phyloP scores from a whole-genome alignment of 2,797 vertebrate genomes.

The Oryzias dopingdopingensis region DNA sequence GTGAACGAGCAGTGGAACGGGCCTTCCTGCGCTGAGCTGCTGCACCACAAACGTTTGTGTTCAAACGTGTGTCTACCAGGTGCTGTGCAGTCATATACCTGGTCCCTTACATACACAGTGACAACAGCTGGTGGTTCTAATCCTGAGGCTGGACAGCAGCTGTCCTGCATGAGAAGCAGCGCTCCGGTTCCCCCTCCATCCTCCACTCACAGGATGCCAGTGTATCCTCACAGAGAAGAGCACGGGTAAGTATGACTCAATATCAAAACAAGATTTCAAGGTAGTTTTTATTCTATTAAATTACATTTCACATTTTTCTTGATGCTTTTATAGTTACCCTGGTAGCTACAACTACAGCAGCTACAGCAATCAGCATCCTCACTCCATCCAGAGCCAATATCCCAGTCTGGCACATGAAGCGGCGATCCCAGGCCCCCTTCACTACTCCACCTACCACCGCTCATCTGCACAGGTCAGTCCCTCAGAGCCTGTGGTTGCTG shows the following conservation, averaged over 20 bases:
- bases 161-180: constrained; percentile 91
- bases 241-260: constrained; percentile 81
- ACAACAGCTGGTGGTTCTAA: constrained; percentile 91
- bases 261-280: neutral
- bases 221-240: constrained; percentile 94
- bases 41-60: constrained; percentile 68
- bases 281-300: neutral
- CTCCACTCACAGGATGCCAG: constrained; percentile 89
- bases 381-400: constrained; percentile 95
- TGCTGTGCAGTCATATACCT: constrained; percentile 98
- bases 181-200: constrained; percentile 85
- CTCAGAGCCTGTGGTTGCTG: neutral
- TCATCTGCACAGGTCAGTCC: constrained; percentile 90
- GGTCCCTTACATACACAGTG: constrained; percentile 99
- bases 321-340: constrained; percentile 80
- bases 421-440: constrained; percentile 88
- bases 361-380: constrained; percentile 93
- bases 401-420: constrained; percentile 90
- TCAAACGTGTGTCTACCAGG: constrained; percentile 83
- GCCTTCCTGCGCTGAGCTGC: constrained; percentile 40
- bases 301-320: neutral
- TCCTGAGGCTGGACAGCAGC: constrained; percentile 87
- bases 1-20: constrained; percentile 5
- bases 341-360: constrained; percentile 97
- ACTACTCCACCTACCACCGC: constrained; percentile 95